phyloP scores from a whole-genome alignment of 1,140 invertebrate species.

The Harpegnathos saltator region DNA sequence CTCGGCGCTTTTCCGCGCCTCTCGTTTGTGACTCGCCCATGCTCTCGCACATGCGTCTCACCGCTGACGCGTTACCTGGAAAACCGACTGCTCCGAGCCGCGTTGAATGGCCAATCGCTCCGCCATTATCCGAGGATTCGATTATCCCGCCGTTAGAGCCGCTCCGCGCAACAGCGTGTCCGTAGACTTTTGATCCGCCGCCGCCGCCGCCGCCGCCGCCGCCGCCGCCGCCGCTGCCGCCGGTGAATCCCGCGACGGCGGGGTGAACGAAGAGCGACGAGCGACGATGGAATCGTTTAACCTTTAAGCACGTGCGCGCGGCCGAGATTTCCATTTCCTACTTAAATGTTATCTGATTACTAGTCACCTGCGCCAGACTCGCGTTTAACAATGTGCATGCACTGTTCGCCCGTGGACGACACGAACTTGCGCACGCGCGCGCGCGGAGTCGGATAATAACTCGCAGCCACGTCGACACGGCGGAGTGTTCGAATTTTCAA shows the following conservation, averaged over 20 bases:
- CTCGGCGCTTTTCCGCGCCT: too few relatives aligned
- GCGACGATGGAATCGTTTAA: constrained; percentile 44
- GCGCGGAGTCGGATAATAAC: constrained; percentile 24
- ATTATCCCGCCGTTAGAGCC: constrained; percentile 31
- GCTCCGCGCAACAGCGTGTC: neutral
- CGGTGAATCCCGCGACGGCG: constrained; percentile 4
- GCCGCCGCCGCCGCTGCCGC: too few relatives aligned
- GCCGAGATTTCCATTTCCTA: constrained; percentile 56
- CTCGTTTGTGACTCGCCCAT: neutral
- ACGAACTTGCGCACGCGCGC: neutral
- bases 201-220: too few relatives aligned
- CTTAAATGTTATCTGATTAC: constrained; percentile 55
- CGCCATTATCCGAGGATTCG: constrained; percentile 21
- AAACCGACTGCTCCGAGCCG: neutral
- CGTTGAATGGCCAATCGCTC: constrained; percentile 6
- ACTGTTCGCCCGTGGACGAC: neutral
- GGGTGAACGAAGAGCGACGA: neutral
- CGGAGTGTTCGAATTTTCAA: too few relatives aligned
- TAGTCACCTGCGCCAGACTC: constrained; percentile 23
- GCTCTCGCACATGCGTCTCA: constrained; percentile 18
- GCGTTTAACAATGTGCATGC: constrained; percentile 37
- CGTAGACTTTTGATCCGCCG: constrained; percentile 38
- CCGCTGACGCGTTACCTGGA: neutral
- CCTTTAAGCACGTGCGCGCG: constrained; percentile 49
- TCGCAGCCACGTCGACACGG: neutral